Conservation (phyloP, 2,797 vertebrate species). For the Falco berigora region DNA sequence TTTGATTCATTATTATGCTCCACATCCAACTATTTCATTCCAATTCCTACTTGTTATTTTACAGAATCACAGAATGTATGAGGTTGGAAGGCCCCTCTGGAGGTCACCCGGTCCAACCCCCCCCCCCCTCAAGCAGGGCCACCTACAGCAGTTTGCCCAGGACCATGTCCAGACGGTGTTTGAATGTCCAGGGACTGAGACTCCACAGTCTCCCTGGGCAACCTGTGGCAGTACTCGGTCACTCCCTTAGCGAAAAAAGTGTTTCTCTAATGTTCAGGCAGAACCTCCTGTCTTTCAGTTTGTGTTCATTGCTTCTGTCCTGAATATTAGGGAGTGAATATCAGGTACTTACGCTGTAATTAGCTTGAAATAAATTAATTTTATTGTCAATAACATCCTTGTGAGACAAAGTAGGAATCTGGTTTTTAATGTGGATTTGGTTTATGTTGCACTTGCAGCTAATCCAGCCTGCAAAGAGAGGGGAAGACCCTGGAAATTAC, state of each 20-base stretch:
- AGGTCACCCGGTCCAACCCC: not conserved
- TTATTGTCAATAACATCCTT: not conserved
- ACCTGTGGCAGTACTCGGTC: not conserved
- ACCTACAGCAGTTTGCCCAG: not conserved
- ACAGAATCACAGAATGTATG: not conserved
- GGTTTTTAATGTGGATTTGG: not conserved
- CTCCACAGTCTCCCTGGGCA: not conserved
- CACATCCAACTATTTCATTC: not conserved
- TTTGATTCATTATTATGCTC: not conserved
- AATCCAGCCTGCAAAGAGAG: not conserved
- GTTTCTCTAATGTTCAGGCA: not conserved
- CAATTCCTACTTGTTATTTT: not conserved
- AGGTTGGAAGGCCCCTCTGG: not conserved
- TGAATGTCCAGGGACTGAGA: not conserved
- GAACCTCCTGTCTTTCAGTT: not conserved
- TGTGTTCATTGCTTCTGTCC: not conserved
- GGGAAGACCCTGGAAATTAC: not conserved
- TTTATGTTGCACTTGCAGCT: not conserved
- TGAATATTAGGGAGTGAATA: not conserved
- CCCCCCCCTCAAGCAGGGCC: not conserved
- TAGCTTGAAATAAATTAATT: not conserved
- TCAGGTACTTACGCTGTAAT: not conserved
- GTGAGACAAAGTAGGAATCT: not conserved
- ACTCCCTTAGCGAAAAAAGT: not conserved
- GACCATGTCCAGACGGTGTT: not conserved